Conservation (phyloP, 2,888 invertebrate genomes). For the Dolichopus griseipennis region DNA sequence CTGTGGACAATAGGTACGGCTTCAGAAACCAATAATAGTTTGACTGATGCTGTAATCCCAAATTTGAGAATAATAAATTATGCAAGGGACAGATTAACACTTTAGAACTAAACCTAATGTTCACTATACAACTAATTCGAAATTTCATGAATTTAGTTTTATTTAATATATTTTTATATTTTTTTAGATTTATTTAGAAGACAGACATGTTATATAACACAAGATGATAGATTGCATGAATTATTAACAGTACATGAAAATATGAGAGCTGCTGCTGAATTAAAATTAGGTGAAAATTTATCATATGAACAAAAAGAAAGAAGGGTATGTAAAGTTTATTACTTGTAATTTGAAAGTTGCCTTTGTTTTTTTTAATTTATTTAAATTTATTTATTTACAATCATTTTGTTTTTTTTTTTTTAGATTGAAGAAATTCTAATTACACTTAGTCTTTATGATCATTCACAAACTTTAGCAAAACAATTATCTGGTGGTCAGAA, state of each 20-base stretch:
- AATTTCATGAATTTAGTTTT: too few species aligned
- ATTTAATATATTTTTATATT: not conserved
- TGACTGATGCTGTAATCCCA: too few species aligned
- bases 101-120: too few species aligned
- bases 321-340: conserved; percentile 52
- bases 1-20: too few species aligned
- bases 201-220: conserved; percentile 87
- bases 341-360: too few species aligned
- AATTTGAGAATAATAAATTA: too few species aligned
- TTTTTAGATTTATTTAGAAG: conserved; percentile 56
- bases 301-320: conserved; percentile 61
- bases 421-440: conserved; percentile 84
- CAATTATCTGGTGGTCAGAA: conserved; percentile 88
- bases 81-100: too few species aligned
- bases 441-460: conserved; percentile 71
- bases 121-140: too few species aligned
- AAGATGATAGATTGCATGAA: conserved; percentile 78
- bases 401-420: conserved; percentile 26
- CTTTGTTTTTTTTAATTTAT: too few species aligned
- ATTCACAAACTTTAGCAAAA: conserved; percentile 65
- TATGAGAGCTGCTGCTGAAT: conserved; percentile 82
- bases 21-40: too few species aligned
- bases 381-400: too few species aligned
- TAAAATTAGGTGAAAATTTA: conserved; percentile 68
- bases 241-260: conserved; percentile 82